A percentile compares a stretch with the other conserved stretches of the same genome.
phyloP scores from a whole-genome alignment of 2,113 vertebrate species.

The Phalacrocorax aristotelis region DNA sequence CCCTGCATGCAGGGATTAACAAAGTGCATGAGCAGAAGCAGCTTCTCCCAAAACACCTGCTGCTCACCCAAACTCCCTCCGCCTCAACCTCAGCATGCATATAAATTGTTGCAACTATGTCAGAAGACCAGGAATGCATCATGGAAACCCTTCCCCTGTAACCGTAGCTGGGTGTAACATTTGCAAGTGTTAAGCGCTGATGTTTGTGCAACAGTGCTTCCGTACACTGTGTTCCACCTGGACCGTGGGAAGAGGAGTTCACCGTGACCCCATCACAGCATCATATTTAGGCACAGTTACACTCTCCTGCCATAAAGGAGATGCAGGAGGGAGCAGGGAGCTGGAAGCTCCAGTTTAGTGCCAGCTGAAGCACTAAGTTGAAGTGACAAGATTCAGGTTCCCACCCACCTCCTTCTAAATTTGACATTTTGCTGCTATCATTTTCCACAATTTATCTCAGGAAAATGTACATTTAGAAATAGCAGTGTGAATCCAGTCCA shows the following conservation, averaged over 20 bases:
- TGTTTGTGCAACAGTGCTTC: conserved; percentile 54
- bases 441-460: conserved; percentile 27
- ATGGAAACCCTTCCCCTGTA: conserved; percentile 54
- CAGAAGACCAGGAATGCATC: conserved; percentile 56
- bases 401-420: conserved; percentile 63
- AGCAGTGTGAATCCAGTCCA: neutral
- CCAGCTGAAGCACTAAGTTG: conserved; percentile 37
- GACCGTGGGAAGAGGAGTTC: conserved; percentile 3
- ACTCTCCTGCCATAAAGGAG: conserved; percentile 27
- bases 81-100: conserved; percentile 24
- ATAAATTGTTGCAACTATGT: conserved; percentile 37
- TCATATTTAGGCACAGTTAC: conserved; percentile 54
- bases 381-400: conserved; percentile 53
- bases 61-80: neutral
- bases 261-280: neutral
- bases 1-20: neutral
- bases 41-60: conserved; percentile 23
- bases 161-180: neutral
- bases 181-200: neutral
- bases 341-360: neutral
- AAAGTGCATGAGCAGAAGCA: neutral
- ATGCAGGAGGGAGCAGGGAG: conserved; percentile 24
- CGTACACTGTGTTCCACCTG: conserved; percentile 50
- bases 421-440: conserved; percentile 36
- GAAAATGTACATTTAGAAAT: conserved; percentile 5